Conservation (phyloP, 2,113 vertebrate genomes). For the Gallinago media region DNA sequence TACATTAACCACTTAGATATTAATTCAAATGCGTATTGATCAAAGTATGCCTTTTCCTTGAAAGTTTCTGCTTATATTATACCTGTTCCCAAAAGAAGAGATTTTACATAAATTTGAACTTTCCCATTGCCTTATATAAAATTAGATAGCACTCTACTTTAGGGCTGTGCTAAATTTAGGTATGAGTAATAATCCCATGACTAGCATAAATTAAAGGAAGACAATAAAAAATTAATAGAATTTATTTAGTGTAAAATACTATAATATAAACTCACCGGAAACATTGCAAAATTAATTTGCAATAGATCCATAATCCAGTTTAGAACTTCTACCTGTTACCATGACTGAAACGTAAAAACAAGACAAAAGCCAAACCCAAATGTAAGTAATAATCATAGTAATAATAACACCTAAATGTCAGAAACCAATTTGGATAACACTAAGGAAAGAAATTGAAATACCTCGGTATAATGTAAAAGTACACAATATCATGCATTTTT, state of each 20-base stretch:
- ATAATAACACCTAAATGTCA: neutral
- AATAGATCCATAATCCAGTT: neutral
- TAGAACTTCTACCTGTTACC: neutral
- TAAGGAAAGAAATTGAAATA: neutral
- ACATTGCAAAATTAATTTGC: neutral
- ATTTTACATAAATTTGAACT: neutral
- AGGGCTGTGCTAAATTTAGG: neutral
- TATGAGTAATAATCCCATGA: neutral
- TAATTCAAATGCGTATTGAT: neutral
- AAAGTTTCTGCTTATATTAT: neutral
- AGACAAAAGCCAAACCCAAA: neutral
- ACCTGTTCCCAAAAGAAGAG: neutral
- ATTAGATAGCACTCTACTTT: neutral
- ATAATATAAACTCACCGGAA: too few species aligned
- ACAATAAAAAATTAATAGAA: neutral
- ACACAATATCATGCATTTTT: neutral
- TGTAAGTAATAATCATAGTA: fast-evolving
- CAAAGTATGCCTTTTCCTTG: neutral
- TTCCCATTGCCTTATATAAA: neutral
- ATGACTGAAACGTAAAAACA: neutral
- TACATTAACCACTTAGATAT: neutral
- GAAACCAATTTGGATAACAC: neutral
- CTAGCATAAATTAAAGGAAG: neutral
- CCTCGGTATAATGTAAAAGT: neutral
- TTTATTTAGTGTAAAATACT: neutral